Conservation (phyloP, 2,888 invertebrate genomes). For the Drosophila multiciliata region DNA sequence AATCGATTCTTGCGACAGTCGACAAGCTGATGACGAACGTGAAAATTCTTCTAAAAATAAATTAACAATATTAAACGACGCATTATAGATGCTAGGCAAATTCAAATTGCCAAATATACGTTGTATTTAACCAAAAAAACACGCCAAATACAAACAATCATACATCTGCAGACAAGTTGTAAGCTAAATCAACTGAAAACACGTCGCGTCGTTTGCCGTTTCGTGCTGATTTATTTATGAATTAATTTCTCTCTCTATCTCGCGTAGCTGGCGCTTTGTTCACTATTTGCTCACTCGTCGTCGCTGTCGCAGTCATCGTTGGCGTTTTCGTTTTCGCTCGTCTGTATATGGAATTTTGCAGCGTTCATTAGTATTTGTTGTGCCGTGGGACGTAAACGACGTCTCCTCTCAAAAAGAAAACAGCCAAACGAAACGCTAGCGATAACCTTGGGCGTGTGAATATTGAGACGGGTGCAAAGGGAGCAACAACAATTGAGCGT, state of each 20-base stretch:
- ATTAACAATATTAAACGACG: conserved; percentile 51
- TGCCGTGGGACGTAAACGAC: conserved; percentile 68
- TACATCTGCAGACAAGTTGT: conserved; percentile 43
- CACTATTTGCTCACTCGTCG: conserved; percentile 44
- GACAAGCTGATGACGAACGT: conserved; percentile 57
- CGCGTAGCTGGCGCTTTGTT: conserved; percentile 61
- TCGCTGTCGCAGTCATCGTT: conserved; percentile 11
- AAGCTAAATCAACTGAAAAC: conserved; percentile 54
- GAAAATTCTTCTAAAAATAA: conserved; percentile 63
- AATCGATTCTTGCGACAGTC: conserved; percentile 31
- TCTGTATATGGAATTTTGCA: conserved; percentile 68
- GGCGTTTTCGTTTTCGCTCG: conserved; percentile 21
- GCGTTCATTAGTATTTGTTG: conserved; percentile 63
- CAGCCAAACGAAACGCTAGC: conserved; percentile 7
- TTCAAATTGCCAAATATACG: conserved; percentile 52
- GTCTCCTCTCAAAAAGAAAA: conserved; percentile 39
- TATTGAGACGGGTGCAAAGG: conserved; percentile 33
- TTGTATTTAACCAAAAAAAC: conserved; percentile 47
- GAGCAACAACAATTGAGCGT: conserved; percentile 33
- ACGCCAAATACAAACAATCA: conserved; percentile 41
- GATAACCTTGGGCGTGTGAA: conserved; percentile 64
- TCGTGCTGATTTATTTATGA: conserved; percentile 75
- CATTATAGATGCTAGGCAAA: conserved; percentile 39
- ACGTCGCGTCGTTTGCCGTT: conserved; percentile 51
- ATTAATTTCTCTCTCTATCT: conserved; percentile 72